Conservation (phyloP, 1,140 invertebrate species). For the Phthorimaea operculella region DNA sequence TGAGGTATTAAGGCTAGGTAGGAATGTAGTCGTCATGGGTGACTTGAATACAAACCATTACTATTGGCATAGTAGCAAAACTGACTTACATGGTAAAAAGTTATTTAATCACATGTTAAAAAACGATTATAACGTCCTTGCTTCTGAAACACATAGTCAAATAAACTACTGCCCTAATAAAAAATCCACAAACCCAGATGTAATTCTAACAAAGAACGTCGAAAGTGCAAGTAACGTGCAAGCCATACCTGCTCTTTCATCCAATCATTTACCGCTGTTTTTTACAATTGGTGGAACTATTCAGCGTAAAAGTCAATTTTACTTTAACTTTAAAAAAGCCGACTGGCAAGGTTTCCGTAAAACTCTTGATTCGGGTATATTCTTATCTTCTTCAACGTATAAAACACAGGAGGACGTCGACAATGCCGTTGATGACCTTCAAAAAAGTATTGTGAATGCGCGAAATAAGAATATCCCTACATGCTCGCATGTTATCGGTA, state of each 20-base stretch:
- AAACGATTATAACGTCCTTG: not conserved
- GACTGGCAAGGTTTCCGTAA: not conserved
- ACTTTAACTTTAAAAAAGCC: not conserved
- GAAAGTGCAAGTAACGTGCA: not conserved
- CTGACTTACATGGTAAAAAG: not conserved
- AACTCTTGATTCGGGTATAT: not conserved
- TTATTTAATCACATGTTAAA: constrained; percentile 6
- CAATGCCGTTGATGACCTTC: not conserved
- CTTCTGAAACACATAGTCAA: not conserved
- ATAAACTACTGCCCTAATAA: not conserved
- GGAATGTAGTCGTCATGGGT: not conserved
- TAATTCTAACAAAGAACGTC: not conserved
- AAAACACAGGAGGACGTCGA: not conserved
- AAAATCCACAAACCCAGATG: not conserved
- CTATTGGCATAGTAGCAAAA: not conserved
- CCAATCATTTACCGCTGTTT: not conserved
- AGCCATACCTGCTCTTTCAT: not conserved
- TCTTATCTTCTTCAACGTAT: not conserved
- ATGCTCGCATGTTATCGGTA: not conserved
- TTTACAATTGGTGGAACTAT: not conserved
- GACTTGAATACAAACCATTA: constrained; percentile 6
- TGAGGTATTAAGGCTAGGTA: not conserved
- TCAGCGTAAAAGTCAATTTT: not conserved
- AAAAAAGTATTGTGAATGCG: not conserved
- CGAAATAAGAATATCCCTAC: not conserved